Evolutionary conservation across 2,797 vertebrate species (phyloP), one percentile per base, ranked within the genome.

Genomic region (Poecile montanus): DNA sequence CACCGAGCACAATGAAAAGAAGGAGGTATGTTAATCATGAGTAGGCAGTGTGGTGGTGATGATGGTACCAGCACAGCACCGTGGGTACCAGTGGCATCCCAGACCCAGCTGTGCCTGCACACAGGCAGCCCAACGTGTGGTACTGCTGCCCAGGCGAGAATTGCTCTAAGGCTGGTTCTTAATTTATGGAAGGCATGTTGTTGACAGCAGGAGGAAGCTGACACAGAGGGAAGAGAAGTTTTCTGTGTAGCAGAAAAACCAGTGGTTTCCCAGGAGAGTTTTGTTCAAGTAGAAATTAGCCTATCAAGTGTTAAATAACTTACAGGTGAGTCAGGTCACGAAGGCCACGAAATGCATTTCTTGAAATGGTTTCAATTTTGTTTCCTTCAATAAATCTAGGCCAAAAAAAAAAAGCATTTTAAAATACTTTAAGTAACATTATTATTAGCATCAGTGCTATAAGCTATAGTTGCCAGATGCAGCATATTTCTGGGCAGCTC

Each of bases 301-400:
- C 56, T 29, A 45, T 10, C 15, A 36, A 67, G 32, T 30, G 42
- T 94, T 81, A 70, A 38, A 89, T 68, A 90, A 99, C 99, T 97
- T 98, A 99, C 99, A 99, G 98, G 95, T 99, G 99, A 96, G 99
- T 99, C 97, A 99, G 96, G 96, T 99, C 99, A 88, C 99, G 98
- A 87, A 99, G 99, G 95, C 99, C 99, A 98, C 99, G 98, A 96
- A 99, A 99, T 84, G 99, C 98, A 89, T 99, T 98, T 98, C 98
- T 99, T 87, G 98, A 99, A 89, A 99, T 98, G 11, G 98, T 99
- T 96, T 99, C 99, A 70, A 99, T 98, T 97, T 99, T 99, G 96
- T 99, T 99, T 96, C 98, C 99, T 98, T 99, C 99, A 53, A 99
- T 99, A 96, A 99, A 99, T 97, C 99, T 99, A 97, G 70, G 36